Percentiles rank a stretch among this genome's conserved stretches.
phyloP scores from a whole-genome alignment of 1,140 invertebrate species.

The Pseudachorutes palmiensis region DNA sequence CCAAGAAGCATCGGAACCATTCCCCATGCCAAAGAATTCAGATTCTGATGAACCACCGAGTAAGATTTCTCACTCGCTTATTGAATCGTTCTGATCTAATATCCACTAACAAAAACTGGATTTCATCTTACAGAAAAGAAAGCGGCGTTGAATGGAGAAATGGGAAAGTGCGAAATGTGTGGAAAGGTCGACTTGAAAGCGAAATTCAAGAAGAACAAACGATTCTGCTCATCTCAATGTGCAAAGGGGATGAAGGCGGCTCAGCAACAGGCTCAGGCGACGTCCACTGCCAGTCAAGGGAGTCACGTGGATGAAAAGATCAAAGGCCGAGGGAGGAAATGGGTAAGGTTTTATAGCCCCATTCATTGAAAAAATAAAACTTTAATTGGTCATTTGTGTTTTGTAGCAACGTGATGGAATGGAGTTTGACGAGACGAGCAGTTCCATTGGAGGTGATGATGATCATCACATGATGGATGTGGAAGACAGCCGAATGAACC shows the following conservation, averaged over 20 bases:
- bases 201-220: slow-evolving; percentile 66
- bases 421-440: slow-evolving; percentile 36
- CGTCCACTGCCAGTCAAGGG: background rate
- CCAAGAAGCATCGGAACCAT: slow-evolving; percentile 61
- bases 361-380: slow-evolving; percentile 13
- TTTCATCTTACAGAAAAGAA: slow-evolving; percentile 44
- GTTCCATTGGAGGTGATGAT: slow-evolving; percentile 34
- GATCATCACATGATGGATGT: slow-evolving; percentile 26
- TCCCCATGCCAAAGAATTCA: slow-evolving; percentile 48
- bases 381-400: no score
- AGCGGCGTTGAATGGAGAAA: slow-evolving; percentile 46
- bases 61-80: no score
- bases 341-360: slow-evolving; percentile 35
- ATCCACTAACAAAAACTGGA: slow-evolving; percentile 14
- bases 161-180: slow-evolving; percentile 68
- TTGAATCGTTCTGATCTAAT: background rate
- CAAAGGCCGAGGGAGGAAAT: slow-evolving; percentile 39
- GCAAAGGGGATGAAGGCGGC: slow-evolving; percentile 51
- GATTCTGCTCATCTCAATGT: slow-evolving; percentile 69
- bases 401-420: no score
- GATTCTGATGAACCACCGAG: slow-evolving; percentile 61
- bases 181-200: slow-evolving; percentile 60
- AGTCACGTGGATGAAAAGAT: slow-evolving; percentile 38
- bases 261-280: slow-evolving; percentile 28
- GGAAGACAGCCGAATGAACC: slow-evolving; percentile 52